Percentiles rank a stretch among this genome's conserved stretches.
These are phyloP conservation scores for Heliconius erato DNA, from an alignment of 2,888 invertebrate genomes.

Conservation along the genomic window DNA sequence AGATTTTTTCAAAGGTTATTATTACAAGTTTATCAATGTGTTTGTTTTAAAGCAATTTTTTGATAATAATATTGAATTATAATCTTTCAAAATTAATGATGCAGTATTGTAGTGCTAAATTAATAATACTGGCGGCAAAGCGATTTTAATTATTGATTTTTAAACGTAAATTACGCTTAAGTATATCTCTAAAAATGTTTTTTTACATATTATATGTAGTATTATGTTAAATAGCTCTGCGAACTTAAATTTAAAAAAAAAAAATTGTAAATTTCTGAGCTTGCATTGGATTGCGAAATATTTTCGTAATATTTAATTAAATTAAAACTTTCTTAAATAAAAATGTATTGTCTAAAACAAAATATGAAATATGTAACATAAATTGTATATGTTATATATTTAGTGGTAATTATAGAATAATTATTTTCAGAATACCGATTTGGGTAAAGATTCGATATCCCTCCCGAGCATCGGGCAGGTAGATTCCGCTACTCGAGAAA, in stretches of 20 bases:
- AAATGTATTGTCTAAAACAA: not conserved
- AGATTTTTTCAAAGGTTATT: not conserved
- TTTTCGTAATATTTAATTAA: not conserved
- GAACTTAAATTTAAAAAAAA: not conserved
- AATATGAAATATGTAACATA: slow-evolving; percentile 9
- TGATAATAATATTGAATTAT: not conserved
- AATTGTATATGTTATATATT: not conserved
- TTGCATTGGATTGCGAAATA: not conserved
- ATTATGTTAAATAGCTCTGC: not conserved
- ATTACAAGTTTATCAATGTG: not conserved
- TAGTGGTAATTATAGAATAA: not conserved
- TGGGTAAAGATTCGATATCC: slow-evolving; percentile 48
- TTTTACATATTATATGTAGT: not conserved
- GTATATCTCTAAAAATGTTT: not conserved
- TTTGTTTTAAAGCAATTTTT: not conserved
- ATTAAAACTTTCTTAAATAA: too few species aligned
- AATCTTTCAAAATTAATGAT: not conserved
- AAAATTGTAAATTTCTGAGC: too few species aligned
- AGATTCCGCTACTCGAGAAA: slow-evolving; percentile 65
- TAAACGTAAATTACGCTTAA: too few species aligned
- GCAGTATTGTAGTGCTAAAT: not conserved
- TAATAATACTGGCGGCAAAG: not conserved
- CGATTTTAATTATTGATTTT: not conserved
- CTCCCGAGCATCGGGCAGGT: slow-evolving; percentile 55
- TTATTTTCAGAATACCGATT: slow-evolving; percentile 51